phyloP scores from a whole-genome alignment of 2,113 vertebrate genomes.

The rabbit (Oryctolagus cuniculus) region mOryCun1.1 NC_091435.1:151180001-151180500 shows the following conservation, averaged over 20 bases:
- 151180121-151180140: constrained; percentile 45
- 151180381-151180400: constrained; percentile 45
- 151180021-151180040: neutral
- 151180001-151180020: constrained; percentile 31
- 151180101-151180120: constrained; percentile 66
- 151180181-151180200: neutral
- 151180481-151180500: too few relatives aligned
- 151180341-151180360: constrained; percentile 55
- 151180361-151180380: constrained; percentile 66
- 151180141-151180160: neutral
- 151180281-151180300: constrained; percentile 95
- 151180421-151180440: too few relatives aligned
- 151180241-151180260: constrained; percentile 98
- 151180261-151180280: constrained; percentile 96
- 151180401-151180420: too few relatives aligned
- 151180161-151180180: neutral
- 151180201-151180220: constrained; percentile 96
- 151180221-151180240: constrained; percentile 93
- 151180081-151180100: constrained; percentile 62
- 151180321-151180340: constrained; percentile 55
- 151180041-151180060: constrained; percentile 56
- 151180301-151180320: constrained; percentile 91
- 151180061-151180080: constrained; percentile 57
- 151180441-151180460: too few relatives aligned
- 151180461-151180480: too few relatives aligned